Conservation (phyloP, 2,888 invertebrate species). For the Limnephilus auricula region DNA sequence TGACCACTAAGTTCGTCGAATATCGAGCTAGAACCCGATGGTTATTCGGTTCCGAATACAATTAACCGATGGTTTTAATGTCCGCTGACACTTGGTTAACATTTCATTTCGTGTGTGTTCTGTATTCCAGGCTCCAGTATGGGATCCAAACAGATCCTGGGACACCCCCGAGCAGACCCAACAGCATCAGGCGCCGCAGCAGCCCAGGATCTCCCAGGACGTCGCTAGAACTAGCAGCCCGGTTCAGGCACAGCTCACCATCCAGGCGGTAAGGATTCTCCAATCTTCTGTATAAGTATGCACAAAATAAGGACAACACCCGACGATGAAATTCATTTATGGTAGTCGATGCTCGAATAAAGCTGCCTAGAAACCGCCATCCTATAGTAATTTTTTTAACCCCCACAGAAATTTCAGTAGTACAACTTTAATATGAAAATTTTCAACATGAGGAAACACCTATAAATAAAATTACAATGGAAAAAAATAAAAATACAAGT, state of each 20-base stretch:
- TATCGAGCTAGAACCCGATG: neutral
- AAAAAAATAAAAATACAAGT: too few species aligned
- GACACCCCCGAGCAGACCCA: conserved; percentile 69
- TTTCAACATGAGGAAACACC: too few species aligned
- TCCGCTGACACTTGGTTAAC: neutral
- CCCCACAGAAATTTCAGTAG: too few species aligned
- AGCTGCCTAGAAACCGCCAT: too few species aligned
- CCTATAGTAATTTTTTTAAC: too few species aligned
- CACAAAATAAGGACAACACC: too few species aligned
- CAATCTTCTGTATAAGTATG: too few species aligned
- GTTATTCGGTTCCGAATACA: neutral
- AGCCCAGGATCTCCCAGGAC: conserved; percentile 68
- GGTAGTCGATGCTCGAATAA: too few species aligned
- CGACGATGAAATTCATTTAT: too few species aligned
- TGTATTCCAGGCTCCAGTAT: conserved; percentile 56
- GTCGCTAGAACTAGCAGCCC: conserved; percentile 63
- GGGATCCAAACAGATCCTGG: conserved; percentile 65
- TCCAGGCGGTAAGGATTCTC: conserved; percentile 64
- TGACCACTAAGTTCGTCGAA: too few species aligned
- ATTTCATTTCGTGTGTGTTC: neutral
- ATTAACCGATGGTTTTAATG: neutral
- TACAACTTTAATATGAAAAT: too few species aligned
- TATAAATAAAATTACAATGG: too few species aligned
- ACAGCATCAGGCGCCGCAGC: conserved; percentile 67
- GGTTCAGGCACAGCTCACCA: conserved; percentile 65